phyloP scores from a whole-genome alignment of 2,888 invertebrate genomes.

The Ochlodes sylvanus region DNA sequence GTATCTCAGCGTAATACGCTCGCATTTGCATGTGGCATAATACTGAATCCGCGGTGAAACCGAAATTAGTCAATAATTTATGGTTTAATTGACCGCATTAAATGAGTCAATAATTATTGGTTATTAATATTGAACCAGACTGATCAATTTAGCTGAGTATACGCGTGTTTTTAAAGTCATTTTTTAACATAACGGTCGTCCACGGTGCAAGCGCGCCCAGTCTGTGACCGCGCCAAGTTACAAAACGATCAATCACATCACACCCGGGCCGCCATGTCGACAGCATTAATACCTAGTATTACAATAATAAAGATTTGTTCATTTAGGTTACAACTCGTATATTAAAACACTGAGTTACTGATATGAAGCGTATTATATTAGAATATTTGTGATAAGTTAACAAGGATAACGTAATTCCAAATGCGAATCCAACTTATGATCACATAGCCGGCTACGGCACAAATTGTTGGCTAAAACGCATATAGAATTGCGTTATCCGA shows the following conservation, averaged over 20 bases:
- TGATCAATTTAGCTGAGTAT: too few species aligned
- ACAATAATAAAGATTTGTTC: slow-evolving; percentile 33
- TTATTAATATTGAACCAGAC: too few species aligned
- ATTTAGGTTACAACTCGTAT: slow-evolving; percentile 28
- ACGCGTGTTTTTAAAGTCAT: too few species aligned
- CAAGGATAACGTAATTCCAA: not conserved
- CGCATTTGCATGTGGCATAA: too few species aligned
- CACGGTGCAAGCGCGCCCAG: not conserved
- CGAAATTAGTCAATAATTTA: too few species aligned
- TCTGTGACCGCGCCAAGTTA: not conserved
- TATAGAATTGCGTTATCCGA: not conserved
- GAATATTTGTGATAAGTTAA: slow-evolving; percentile 21
- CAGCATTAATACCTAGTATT: slow-evolving; percentile 14
- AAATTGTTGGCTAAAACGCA: not conserved
- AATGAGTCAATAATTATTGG: too few species aligned
- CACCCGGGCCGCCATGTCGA: slow-evolving; percentile 32
- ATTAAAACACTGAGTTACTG: slow-evolving; percentile 36
- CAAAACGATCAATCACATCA: slow-evolving; percentile 23
- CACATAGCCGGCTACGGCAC: not conserved
- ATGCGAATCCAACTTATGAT: not conserved
- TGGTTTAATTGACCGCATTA: too few species aligned
- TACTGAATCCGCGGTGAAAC: too few species aligned
- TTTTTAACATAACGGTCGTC: too few species aligned
- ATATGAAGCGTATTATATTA: slow-evolving; percentile 43
- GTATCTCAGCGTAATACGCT: too few species aligned